Conservation (phyloP, 2,888 invertebrate species). For the Phengaris arion region DNA sequence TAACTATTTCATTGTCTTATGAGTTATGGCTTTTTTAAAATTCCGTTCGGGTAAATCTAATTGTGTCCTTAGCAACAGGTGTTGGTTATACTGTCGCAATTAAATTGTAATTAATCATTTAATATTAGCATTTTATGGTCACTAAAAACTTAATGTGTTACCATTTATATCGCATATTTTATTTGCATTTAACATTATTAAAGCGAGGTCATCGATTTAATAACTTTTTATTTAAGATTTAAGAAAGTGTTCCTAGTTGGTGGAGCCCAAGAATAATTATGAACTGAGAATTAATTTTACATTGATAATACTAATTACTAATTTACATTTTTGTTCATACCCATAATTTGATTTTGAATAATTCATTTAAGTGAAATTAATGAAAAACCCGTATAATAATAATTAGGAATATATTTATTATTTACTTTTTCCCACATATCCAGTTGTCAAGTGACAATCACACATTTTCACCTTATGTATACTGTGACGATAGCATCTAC, state of each 20-base stretch:
- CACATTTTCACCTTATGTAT: not conserved
- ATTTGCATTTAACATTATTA: not conserved
- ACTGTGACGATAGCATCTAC: too few species aligned
- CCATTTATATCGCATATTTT: conserved; percentile 7
- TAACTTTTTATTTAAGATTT: conserved; percentile 2
- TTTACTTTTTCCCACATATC: not conserved
- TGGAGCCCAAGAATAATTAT: conserved; percentile 1
- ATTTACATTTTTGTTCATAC: not conserved
- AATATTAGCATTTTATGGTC: conserved; percentile 1
- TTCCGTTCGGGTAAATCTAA: not conserved
- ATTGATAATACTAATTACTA: too few species aligned
- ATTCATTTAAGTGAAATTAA: not conserved
- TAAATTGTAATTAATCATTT: not conserved
- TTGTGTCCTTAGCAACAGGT: not conserved
- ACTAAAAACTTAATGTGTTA: not conserved
- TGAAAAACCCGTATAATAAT: too few species aligned
- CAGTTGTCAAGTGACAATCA: not conserved
- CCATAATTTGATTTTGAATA: not conserved
- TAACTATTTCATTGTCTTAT: not conserved
- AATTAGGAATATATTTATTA: too few species aligned
- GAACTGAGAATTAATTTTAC: not conserved
- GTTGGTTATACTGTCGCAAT: not conserved
- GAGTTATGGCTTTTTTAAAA: not conserved
- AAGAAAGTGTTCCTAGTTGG: not conserved
- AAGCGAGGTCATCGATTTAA: not conserved